A percentile compares a stretch with the other conserved stretches of the same genome.
Conservation (phyloP, 2,113 vertebrate genomes). For the Sclerurus mexicanus region DNA sequence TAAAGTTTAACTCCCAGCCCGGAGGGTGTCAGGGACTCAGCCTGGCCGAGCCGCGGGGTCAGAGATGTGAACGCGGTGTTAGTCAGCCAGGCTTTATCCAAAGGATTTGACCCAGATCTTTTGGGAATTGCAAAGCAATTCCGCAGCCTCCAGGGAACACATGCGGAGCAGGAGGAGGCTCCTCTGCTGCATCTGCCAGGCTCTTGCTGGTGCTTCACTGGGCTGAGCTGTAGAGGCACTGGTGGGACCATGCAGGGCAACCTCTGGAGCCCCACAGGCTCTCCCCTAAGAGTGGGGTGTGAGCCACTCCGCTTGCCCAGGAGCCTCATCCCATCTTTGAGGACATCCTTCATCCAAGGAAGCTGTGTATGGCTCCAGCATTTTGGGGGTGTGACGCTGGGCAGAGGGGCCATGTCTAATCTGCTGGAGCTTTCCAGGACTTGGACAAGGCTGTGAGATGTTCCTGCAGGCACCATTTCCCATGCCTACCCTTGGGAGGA, state of each 20-base stretch:
- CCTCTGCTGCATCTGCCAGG: not conserved
- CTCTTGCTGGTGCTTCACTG: not conserved
- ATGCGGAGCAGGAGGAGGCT: not conserved
- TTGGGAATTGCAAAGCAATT: not conserved
- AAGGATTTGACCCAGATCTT: no score
- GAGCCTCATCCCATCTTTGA: not conserved
- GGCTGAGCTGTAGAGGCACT: not conserved
- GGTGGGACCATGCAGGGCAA: not conserved
- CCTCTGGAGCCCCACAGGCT: not conserved
- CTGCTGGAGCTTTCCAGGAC: not conserved
- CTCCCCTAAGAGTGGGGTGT: not conserved
- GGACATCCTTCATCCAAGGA: not conserved
- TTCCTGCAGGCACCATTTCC: not conserved
- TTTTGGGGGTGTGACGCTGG: not conserved
- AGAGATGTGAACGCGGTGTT: fast-evolving
- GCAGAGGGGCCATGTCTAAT: not conserved
- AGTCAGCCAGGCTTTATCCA: not conserved
- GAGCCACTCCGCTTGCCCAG: not conserved
- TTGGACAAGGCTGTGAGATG: not conserved
- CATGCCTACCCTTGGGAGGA: not conserved
- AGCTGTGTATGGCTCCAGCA: fast-evolving
- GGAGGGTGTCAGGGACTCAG: not conserved
- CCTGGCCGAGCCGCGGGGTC: not conserved
- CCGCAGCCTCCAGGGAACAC: not conserved
- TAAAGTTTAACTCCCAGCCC: constrained; percentile 47